Evolutionary conservation across 2,113 vertebrate species (phyloP), one percentile per base, ranked within the genome.

Genomic region (Dicerorhinus sumatrensis): DNA sequence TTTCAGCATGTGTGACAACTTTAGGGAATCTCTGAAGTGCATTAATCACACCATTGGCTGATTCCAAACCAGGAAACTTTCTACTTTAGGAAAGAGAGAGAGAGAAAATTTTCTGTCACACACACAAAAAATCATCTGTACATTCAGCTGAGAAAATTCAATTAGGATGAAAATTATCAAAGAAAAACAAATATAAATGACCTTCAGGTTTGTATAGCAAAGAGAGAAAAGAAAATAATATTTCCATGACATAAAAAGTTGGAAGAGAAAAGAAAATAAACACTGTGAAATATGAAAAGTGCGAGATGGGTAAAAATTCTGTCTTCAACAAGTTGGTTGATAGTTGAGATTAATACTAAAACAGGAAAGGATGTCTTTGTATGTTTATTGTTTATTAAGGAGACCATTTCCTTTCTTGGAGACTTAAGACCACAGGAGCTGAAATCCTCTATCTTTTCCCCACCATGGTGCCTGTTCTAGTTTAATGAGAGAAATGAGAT

Each of bases 111-210:
- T 94, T 85, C 70, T 93, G 69, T 42, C n/a, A 42, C 62, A n/a
- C 54, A 56, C 51, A 82, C 51, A 42, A 60, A 75, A 69, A 77
- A 65, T 62, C 39, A 27, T 58, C 51, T 91, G 31, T 79, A 93
- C 17, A 60, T 94, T 93, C n/a, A 81, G n/a, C 54, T 90, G 42
- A 96, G 51, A 81, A 92, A 87, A 81, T 85, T 93, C 46, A 95
- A 84, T 92, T 95, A 81, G 54, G 39, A 70, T 95, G 12, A 81
- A 96, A 92, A 96, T 48, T 65, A 54, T 95, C 29, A 77, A 91
- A 96, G 20, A 84, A 88, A 88, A 84, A 83, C 18, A 82, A 93
- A 72, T 94, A 39, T 76, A 96, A 97, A 51, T 95, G n/a, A 89
- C 80, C 67, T 89, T 94, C 46, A 76, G 51, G 14, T 93, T 60